Evolutionary conservation across 1,140 invertebrate species (phyloP), one percentile per base, ranked within the genome.

Genomic region (Oppia nitens): DNA sequence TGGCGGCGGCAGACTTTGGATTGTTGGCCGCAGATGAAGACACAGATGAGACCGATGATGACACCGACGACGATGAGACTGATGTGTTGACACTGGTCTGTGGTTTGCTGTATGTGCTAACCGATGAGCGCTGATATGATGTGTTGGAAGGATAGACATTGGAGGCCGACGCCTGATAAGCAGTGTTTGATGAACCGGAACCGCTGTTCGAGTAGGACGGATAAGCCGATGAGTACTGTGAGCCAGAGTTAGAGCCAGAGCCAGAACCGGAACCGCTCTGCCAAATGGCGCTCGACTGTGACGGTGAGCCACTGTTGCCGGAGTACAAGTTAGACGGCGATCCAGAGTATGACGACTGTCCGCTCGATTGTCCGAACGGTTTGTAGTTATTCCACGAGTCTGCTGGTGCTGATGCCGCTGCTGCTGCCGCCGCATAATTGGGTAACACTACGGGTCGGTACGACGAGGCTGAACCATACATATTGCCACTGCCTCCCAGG

Each of bases 361-460:
- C 17, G 6, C 6, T 9, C 17, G 32, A 9, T 40, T 40, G 32
- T 40, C 32, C 32, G 32, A 9, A 40, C 32, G 6, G 32, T 40
- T 40, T 40, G 32, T 40, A 40, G 17, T 40, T 40, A 40, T 17
- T 40, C 32, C 32, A 40, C 6, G 32, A 6, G 17, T 40, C 32
- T 9, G 6, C 17, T 40, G 6, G 32, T 40, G 32, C 32, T 40
- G 32, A 9, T 40, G 32, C 6, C n/a, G n/a, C 45, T 14, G 45
- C 45, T 14, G 14, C 45, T 14, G 45, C 45, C 14, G n/a, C 14
- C 14, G 45, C 45, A 51, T 24, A 51, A 20, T 51, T 51, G 27
- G 56, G 56, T 25, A 57, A 1, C 9, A 47, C 50, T 45, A 57
- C 45, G 27, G 56, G 56, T 3, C 56, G 40, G 32, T 57, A 57